Base-by-base conservation (phyloP, 2,797 vertebrate species). In the Macropodus opercularis region DNA sequence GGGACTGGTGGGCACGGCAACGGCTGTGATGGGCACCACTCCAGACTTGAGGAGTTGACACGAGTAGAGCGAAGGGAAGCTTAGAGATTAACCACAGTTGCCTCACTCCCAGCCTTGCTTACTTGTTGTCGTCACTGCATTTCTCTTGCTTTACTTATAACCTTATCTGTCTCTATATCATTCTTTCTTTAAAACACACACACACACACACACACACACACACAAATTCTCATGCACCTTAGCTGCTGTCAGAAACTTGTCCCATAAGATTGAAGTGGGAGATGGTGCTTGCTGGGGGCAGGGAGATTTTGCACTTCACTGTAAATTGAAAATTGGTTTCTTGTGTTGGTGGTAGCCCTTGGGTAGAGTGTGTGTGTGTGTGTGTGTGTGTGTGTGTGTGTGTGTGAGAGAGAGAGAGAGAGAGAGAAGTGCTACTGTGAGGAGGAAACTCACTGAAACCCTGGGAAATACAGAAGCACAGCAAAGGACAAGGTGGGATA, bases 251-350 rank as follows among this genome's bases (percentile, higher is more conserved):
- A 81, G 80, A 72, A 57, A 42, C 64, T 49, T 63, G 54, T 77
- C 77, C 43, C 58, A 67, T 23, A 53, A 77, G 77, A 84, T 81
- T 69, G 63, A 47, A 79, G 62, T 31, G 21, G 55, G 69, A 86
- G 82, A 82, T 87, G 69, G 57, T 56, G 55, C 63, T 78, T 59
- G 75, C 80, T 84, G 21, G 79, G 85, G 86, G 80, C 14, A 67
- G 49, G 83, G 79, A 85, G 85, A 92, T 93, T 90, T 91, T 92
- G 90, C 91, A 89, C 88, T 90, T 73, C 68, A 84, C 87, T 89
- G 87, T 89, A 91, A 93, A 91, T 89, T 91, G 89, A 90, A 93
- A 92, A 87, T 72, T 80, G 79, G 84, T 86, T 81, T 75, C 85
- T 93, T 42, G 63, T 88, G 85, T 90, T 86, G 67, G 79, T 77